Percentiles rank a stretch among this genome's conserved stretches.
Evolutionary conservation across 2,888 invertebrate genomes (phyloP).

Genomic region (Parapristionchus giblindavisi): DNA sequence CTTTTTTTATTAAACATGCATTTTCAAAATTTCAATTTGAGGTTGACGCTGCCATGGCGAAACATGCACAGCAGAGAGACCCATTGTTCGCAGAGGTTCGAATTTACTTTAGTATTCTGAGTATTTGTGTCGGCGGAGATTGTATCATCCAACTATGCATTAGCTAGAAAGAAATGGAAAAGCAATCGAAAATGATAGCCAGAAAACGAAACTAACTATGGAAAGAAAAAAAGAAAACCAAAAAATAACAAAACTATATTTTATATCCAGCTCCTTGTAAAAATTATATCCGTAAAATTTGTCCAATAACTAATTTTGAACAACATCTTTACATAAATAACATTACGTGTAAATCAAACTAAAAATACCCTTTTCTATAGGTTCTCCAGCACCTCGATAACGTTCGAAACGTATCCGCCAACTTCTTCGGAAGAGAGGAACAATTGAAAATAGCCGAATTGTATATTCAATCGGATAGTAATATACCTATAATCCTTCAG

Average conservation of each 20-base stretch:
- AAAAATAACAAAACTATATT: too few relatives aligned
- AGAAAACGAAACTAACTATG: too few relatives aligned
- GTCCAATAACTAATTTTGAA: too few relatives aligned
- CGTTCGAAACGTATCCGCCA: conserved; percentile 43
- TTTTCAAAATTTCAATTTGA: conserved; percentile 22
- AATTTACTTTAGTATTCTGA: too few relatives aligned
- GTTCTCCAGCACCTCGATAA: conserved; percentile 54
- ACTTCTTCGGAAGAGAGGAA: conserved; percentile 88
- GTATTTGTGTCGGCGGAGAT: too few relatives aligned
- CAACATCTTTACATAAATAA: neutral
- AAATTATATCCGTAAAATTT: too few relatives aligned
- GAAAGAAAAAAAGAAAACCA: too few relatives aligned
- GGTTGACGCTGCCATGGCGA: conserved; percentile 63
- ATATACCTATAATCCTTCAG: conserved; percentile 79
- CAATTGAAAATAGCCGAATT: conserved; percentile 82
- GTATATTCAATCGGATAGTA: conserved; percentile 83
- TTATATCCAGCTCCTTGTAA: too few relatives aligned
- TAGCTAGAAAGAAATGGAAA: too few relatives aligned
- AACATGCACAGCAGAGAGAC: conserved; percentile 61
- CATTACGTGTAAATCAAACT: neutral
- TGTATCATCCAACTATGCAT: too few relatives aligned
- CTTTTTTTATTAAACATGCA: neutral
- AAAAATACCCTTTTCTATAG: conserved; percentile 13
- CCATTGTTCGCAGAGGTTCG: conserved; percentile 48
- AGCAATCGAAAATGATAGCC: too few relatives aligned